A percentile compares a stretch with the other conserved stretches of the same genome.
phyloP scores from a whole-genome alignment of 2,113 vertebrate genomes.

The Bufo gargarizans region DNA sequence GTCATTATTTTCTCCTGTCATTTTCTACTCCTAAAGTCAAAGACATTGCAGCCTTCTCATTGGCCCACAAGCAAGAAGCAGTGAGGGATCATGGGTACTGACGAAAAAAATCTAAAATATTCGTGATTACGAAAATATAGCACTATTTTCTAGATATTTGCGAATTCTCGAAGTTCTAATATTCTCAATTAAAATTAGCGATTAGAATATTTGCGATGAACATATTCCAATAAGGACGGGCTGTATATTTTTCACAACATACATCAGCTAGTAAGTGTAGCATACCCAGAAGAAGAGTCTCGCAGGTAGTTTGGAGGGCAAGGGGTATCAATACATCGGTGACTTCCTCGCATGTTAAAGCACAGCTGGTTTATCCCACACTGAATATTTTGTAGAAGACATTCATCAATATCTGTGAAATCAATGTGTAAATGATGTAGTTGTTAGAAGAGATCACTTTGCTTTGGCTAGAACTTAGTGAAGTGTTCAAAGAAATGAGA shows the following conservation, averaged over 20 bases:
- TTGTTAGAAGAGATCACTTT: not conserved
- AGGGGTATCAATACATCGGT: conserved; percentile 92
- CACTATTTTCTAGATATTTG: too few species aligned
- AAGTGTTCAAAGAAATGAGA: conserved; percentile 10
- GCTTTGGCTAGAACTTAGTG: not conserved
- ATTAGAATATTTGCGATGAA: too few species aligned
- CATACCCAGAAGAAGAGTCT: conserved; percentile 86
- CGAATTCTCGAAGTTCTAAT: too few species aligned
- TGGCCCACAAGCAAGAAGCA: too few species aligned
- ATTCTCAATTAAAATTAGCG: too few species aligned
- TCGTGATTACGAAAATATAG: too few species aligned
- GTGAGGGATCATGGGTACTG: too few species aligned
- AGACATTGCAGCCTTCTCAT: too few species aligned
- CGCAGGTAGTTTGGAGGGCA: conserved; percentile 91
- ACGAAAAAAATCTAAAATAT: too few species aligned
- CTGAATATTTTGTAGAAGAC: conserved; percentile 85
- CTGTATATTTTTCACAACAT: not conserved
- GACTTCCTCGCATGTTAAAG: conserved; percentile 95
- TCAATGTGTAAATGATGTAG: not conserved
- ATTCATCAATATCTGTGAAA: conserved; percentile 88
- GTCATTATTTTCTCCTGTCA: too few species aligned
- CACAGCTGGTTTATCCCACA: conserved; percentile 92
- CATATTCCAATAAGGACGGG: too few species aligned
- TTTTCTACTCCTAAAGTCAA: too few species aligned
- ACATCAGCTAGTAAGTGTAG: not conserved